A percentile compares a stretch with the other conserved stretches of the same genome.
Conservation (phyloP, 2,888 invertebrate species). For the Matsumyia berberina region DNA sequence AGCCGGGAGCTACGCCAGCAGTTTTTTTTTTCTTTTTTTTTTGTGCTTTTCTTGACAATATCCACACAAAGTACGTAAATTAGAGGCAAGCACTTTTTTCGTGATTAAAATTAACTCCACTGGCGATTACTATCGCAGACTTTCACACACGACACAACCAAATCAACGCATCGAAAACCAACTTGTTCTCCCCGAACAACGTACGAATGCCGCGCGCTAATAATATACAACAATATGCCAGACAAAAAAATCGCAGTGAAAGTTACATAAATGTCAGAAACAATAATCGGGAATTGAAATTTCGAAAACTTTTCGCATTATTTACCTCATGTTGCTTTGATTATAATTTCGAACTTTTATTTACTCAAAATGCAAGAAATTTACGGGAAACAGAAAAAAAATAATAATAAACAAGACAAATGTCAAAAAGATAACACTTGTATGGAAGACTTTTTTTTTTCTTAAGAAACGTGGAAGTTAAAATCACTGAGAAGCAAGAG, state of each 20-base stretch:
- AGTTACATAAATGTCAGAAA: conserved; percentile 67
- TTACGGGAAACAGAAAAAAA: neutral
- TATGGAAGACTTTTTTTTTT: conserved; percentile 12
- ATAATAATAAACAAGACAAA: conserved; percentile 31
- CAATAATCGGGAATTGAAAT: conserved; percentile 17
- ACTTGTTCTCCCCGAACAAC: conserved; percentile 24
- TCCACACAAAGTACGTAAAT: neutral
- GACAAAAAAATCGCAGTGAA: conserved; percentile 49
- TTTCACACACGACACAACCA: conserved; percentile 45
- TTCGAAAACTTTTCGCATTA: conserved; percentile 38
- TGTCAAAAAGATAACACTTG: conserved; percentile 34
- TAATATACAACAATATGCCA: conserved; percentile 44
- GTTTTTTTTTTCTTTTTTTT: neutral
- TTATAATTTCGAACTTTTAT: conserved; percentile 11
- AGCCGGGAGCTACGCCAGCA: neutral
- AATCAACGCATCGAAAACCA: conserved; percentile 41
- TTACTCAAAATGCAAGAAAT: conserved; percentile 10
- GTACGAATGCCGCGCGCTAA: conserved; percentile 34
- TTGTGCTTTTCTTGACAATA: neutral
- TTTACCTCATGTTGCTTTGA: conserved; percentile 69
- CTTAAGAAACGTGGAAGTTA: conserved; percentile 17
- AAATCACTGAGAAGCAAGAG: neutral
- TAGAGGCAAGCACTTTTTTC: conserved; percentile 27
- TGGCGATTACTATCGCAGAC: conserved; percentile 3
- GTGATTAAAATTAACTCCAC: conserved; percentile 33